A percentile compares a stretch with the other conserved stretches of the same genome.
Evolutionary conservation across 2,888 invertebrate species (phyloP).

Genomic region (Acronicta alni): DNA sequence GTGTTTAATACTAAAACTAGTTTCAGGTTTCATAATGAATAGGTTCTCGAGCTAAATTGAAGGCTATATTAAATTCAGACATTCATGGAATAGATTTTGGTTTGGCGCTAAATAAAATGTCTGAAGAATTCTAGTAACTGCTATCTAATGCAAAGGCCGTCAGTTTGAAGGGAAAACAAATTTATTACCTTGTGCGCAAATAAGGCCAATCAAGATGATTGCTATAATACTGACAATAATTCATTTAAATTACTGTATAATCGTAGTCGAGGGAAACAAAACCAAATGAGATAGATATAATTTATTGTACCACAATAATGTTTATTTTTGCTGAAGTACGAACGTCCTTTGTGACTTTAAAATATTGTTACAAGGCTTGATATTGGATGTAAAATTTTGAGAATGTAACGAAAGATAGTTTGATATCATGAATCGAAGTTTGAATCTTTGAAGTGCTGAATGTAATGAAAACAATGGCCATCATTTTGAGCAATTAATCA

Average conservation of each 20-base stretch:
- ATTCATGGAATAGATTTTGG: constrained; percentile 37
- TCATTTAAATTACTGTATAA: constrained; percentile 39
- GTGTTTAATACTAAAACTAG: constrained; percentile 10
- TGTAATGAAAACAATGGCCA: too few species aligned
- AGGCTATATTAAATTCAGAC: constrained; percentile 32
- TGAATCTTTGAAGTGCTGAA: too few species aligned
- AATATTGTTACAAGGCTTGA: too few species aligned
- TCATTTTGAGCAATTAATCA: too few species aligned
- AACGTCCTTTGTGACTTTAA: constrained; percentile 1
- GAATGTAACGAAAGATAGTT: too few species aligned
- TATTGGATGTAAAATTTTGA: too few species aligned
- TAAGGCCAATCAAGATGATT: constrained; percentile 61
- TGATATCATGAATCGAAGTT: too few species aligned
- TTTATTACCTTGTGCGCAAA: constrained; percentile 54
- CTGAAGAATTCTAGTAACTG: constrained; percentile 32
- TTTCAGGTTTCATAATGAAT: constrained; percentile 9
- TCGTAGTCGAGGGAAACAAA: constrained; percentile 26
- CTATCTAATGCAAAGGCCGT: constrained; percentile 41
- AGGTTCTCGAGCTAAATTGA: constrained; percentile 3
- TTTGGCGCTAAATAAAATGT: constrained; percentile 10
- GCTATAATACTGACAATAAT: constrained; percentile 52
- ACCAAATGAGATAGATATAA: constrained; percentile 6
- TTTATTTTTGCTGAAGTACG: constrained; percentile 22
- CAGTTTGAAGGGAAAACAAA: constrained; percentile 55
- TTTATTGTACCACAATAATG: constrained; percentile 9